Conservation (phyloP, 2,113 vertebrate species). For the Pelecanoides urinatrix region DNA sequence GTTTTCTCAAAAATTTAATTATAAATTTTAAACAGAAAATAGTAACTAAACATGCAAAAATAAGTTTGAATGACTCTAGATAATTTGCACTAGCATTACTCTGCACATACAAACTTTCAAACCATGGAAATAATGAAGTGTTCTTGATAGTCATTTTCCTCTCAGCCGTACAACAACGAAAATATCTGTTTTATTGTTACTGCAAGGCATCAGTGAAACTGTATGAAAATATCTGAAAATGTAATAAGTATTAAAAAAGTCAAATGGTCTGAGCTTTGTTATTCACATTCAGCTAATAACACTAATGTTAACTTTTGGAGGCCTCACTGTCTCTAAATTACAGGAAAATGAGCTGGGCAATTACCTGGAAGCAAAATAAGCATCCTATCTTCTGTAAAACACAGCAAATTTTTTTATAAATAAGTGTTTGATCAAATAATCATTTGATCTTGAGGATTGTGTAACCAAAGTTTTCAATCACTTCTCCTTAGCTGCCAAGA, state of each 20-base stretch:
- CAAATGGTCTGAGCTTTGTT: background rate
- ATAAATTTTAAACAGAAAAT: background rate
- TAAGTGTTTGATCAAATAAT: constrained; percentile 25
- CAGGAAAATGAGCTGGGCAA: constrained; percentile 10
- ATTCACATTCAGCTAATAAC: background rate
- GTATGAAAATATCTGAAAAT: background rate
- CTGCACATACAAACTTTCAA: background rate
- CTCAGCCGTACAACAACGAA: background rate
- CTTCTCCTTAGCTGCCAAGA: constrained; percentile 15
- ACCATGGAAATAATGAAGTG: background rate
- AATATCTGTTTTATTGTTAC: background rate
- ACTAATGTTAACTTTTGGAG: background rate
- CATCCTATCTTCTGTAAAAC: background rate
- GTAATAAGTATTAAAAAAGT: background rate
- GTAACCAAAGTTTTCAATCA: constrained; percentile 46
- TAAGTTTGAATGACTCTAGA: background rate
- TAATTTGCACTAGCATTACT: background rate
- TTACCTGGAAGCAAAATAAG: constrained; percentile 40
- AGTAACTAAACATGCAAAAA: background rate
- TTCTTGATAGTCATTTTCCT: background rate
- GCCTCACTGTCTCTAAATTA: background rate
- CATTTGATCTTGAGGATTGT: constrained; percentile 10
- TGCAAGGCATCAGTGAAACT: background rate
- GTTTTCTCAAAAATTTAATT: background rate
- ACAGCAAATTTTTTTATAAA: constrained; percentile 13